Conservation (phyloP, 1,140 invertebrate species). For the Arion vulgaris region DNA sequence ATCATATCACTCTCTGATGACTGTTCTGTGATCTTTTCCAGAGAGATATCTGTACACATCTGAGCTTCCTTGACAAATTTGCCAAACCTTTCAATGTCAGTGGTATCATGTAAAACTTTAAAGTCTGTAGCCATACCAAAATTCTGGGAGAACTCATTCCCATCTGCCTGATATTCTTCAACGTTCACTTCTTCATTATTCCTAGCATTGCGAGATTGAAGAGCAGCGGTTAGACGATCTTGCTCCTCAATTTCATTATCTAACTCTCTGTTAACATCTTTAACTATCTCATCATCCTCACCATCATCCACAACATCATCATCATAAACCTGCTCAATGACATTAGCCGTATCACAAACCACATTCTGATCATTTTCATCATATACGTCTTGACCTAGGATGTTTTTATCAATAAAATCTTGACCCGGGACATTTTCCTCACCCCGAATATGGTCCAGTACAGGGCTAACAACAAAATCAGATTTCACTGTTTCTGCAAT, state of each 20-base stretch:
- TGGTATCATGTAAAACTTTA: not conserved
- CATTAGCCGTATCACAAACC: not conserved
- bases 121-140: conserved; percentile 18
- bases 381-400: no score
- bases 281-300: conserved; percentile 3
- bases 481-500: no score
- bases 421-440: no score
- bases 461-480: no score
- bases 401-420: no score
- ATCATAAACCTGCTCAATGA: not conserved
- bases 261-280: conserved; percentile 1
- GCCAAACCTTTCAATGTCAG: not conserved
- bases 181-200: not conserved
- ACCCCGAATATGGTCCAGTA: no score
- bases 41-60: not conserved
- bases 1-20: conserved; percentile 21
- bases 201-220: conserved; percentile 24
- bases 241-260: conserved; percentile 44
- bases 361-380: no score
- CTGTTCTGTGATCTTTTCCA: conserved; percentile 12
- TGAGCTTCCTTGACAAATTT: not conserved
- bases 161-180: not conserved
- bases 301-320: conserved; percentile 2
- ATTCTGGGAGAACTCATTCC: not conserved
- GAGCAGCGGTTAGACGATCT: conserved; percentile 39